phyloP scores from a whole-genome alignment of 2,113 vertebrate species.

The Alces alces region DNA sequence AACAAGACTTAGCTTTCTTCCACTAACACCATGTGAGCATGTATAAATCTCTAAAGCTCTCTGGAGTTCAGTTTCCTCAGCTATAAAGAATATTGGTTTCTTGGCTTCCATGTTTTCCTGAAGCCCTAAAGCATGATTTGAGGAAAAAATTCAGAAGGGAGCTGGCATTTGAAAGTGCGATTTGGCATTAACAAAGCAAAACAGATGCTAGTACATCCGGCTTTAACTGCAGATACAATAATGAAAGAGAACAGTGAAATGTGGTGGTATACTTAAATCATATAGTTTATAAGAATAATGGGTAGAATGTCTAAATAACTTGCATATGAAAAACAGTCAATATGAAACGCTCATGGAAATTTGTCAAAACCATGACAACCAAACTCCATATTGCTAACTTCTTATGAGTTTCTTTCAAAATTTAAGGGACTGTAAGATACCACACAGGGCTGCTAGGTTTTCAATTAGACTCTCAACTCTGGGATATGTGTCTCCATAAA shows the following conservation, averaged over 20 bases:
- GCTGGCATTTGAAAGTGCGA: not conserved
- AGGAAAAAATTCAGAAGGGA: not conserved
- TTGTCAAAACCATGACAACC: not conserved
- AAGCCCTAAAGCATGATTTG: not conserved
- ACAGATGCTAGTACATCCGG: not conserved
- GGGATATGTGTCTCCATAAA: not conserved
- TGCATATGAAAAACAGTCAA: not conserved
- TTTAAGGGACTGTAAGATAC: not conserved
- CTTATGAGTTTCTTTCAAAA: not conserved
- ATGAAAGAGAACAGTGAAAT: not conserved
- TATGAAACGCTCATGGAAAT: not conserved
- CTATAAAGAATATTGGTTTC: not conserved
- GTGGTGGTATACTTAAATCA: not conserved
- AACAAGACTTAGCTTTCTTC: not conserved
- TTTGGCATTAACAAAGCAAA: constrained; percentile 16
- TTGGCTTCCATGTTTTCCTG: not conserved
- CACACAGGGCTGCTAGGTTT: not conserved
- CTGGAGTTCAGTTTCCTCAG: not conserved
- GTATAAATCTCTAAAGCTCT: not conserved
- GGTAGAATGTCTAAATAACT: not conserved
- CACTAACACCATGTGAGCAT: not conserved
- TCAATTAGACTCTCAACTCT: not conserved
- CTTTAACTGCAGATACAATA: not conserved
- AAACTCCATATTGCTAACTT: not conserved
- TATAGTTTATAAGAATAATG: not conserved